Conservation (phyloP, 2,113 vertebrate species). For the Pampusana beccarii region DNA sequence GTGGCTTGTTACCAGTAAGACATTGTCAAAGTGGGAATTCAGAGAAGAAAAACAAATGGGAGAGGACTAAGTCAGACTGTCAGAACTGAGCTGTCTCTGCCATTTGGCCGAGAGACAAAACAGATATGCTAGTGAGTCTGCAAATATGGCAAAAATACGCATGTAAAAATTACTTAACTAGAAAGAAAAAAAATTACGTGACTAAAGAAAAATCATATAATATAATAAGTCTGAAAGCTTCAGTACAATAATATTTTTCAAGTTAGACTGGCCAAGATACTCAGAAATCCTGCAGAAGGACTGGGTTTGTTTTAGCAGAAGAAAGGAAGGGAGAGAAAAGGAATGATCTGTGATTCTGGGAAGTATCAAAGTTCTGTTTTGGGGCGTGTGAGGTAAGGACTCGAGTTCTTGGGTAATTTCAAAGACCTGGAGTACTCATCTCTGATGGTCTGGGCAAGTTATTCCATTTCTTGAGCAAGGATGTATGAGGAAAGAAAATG, state of each 20-base stretch:
- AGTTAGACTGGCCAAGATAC: not conserved
- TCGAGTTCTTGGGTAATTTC: not conserved
- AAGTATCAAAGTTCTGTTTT: not conserved
- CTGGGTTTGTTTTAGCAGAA: not conserved
- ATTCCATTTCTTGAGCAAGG: not conserved
- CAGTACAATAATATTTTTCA: not conserved
- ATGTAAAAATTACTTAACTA: not conserved
- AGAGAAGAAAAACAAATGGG: not conserved
- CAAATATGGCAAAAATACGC: not conserved
- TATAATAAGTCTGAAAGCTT: not conserved
- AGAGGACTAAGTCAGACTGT: not conserved
- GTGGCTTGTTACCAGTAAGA: not conserved
- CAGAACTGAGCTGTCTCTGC: not conserved
- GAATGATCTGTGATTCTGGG: not conserved
- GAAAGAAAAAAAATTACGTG: not conserved
- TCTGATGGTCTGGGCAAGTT: not conserved
- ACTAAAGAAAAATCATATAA: not conserved
- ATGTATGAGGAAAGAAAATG: not conserved
- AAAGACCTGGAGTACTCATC: not conserved
- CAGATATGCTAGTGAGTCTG: not conserved
- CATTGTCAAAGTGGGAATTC: not conserved
- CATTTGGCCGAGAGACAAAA: not conserved
- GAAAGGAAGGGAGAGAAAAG: not conserved
- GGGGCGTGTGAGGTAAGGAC: not conserved
- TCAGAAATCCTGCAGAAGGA: not conserved